These are phyloP conservation scores for Mareca penelope DNA, from an alignment of 2,797 vertebrate species.

Conservation along the genomic window DNA sequence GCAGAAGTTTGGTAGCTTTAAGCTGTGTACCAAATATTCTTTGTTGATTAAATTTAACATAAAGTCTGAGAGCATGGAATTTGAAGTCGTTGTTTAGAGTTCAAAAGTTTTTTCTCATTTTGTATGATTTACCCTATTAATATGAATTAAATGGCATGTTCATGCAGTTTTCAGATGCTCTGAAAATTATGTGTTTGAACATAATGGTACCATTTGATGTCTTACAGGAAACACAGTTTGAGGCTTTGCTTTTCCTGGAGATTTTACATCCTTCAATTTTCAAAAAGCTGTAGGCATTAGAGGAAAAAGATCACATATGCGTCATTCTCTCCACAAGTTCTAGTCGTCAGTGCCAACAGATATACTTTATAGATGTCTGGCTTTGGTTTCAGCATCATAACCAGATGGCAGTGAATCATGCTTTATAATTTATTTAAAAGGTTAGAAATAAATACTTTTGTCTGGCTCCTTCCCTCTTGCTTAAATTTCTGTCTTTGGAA, in stretches of 20 bases:
- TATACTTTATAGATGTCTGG: slow-evolving; percentile 34
- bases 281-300: neutral
- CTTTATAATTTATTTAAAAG: slow-evolving; percentile 1
- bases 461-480: neutral
- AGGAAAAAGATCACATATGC: neutral
- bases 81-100: neutral
- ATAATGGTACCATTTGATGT: neutral
- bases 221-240: neutral
- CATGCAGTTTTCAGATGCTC: neutral
- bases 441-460: neutral
- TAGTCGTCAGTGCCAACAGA: slow-evolving; percentile 6
- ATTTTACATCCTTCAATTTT: neutral
- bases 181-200: neutral
- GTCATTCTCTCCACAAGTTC: slow-evolving; percentile 8
- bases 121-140: neutral
- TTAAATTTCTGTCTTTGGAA: slow-evolving; percentile 18
- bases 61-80: neutral
- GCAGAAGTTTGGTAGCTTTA: neutral
- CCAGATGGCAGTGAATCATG: slow-evolving; percentile 34
- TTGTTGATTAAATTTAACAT: neutral
- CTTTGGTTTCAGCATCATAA: slow-evolving; percentile 31
- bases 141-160: neutral
- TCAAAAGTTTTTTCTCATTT: neutral
- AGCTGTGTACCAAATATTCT: neutral
- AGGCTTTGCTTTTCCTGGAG: neutral